These are phyloP conservation scores for Acleris laterana DNA, from an alignment of 2,888 invertebrate species.

Conservation along the genomic window DNA sequence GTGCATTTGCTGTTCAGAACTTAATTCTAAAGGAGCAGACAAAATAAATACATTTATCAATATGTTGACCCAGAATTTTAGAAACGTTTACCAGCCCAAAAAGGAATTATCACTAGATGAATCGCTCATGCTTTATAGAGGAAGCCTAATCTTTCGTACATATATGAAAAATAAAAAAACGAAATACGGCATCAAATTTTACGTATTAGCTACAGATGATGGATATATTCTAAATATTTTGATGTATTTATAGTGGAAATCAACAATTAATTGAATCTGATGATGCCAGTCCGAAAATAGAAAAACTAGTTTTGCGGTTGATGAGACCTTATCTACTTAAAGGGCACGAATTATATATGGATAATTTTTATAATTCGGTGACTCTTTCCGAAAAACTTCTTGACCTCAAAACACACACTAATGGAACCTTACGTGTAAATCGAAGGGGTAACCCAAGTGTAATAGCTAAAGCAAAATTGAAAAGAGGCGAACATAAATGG, in stretches of 20 bases:
- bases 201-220: constrained; percentile 45
- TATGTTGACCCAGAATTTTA: constrained; percentile 41
- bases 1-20: constrained; percentile 42
- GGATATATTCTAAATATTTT: constrained; percentile 48
- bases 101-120: constrained; percentile 45
- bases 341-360: constrained; percentile 44
- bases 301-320: constrained; percentile 41
- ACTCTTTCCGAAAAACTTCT: constrained; percentile 40
- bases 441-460: constrained; percentile 41
- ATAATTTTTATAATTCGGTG: constrained; percentile 44
- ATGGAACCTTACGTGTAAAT: constrained; percentile 41
- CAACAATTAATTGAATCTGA: no score
- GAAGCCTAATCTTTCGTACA: constrained; percentile 45
- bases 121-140: constrained; percentile 44
- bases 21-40: constrained; percentile 41
- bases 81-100: constrained; percentile 40
- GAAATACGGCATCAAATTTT: constrained; percentile 49
- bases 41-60: constrained; percentile 43
- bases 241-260: no score
- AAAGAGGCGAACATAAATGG: constrained; percentile 42
- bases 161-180: constrained; percentile 48
- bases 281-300: constrained; percentile 37
- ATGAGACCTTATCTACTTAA: constrained; percentile 42
- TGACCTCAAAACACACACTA: constrained; percentile 41
- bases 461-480: constrained; percentile 37